A percentile compares a stretch with the other conserved stretches of the same genome.
Conservation (phyloP, 2,888 invertebrate genomes). For the Cremastinae sp. region DNA sequence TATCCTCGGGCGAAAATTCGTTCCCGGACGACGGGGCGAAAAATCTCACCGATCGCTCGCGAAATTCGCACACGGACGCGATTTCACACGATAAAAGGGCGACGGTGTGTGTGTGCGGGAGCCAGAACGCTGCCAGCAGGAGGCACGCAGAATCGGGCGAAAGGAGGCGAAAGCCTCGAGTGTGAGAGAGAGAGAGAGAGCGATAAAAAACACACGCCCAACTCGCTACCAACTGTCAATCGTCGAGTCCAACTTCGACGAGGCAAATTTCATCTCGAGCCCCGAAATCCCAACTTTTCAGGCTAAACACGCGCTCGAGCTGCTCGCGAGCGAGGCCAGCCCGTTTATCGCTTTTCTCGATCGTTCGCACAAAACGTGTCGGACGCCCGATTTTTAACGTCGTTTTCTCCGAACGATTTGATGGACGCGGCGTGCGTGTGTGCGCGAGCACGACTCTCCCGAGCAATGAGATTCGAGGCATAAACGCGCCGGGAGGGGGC, state of each 20-base stretch:
- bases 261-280: not conserved
- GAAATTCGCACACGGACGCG: slow-evolving; percentile 26
- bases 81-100: slow-evolving; percentile 59
- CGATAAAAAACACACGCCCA: slow-evolving; percentile 58
- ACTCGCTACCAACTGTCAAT: slow-evolving; percentile 60
- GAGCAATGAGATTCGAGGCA: too few species aligned
- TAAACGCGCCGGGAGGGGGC: too few species aligned
- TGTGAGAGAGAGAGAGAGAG: slow-evolving; percentile 33
- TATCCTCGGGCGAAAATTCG: slow-evolving; percentile 7
- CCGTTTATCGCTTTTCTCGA: too few species aligned
- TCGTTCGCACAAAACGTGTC: too few species aligned
- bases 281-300: too few species aligned
- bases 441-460: too few species aligned
- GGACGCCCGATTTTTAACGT: too few species aligned
- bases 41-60: slow-evolving; percentile 19
- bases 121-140: slow-evolving; percentile 46
- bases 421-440: too few species aligned
- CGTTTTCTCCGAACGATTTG: too few species aligned
- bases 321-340: too few species aligned
- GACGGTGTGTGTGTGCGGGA: slow-evolving; percentile 39
- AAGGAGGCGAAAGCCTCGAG: slow-evolving; percentile 37
- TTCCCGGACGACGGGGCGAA: slow-evolving; percentile 9
- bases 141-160: slow-evolving; percentile 42
- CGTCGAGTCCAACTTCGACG: slow-evolving; percentile 3
- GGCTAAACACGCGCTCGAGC: too few species aligned